These are phyloP conservation scores for Nowickia ferox DNA, from an alignment of 2,888 invertebrate species.

Conservation along the genomic window DNA sequence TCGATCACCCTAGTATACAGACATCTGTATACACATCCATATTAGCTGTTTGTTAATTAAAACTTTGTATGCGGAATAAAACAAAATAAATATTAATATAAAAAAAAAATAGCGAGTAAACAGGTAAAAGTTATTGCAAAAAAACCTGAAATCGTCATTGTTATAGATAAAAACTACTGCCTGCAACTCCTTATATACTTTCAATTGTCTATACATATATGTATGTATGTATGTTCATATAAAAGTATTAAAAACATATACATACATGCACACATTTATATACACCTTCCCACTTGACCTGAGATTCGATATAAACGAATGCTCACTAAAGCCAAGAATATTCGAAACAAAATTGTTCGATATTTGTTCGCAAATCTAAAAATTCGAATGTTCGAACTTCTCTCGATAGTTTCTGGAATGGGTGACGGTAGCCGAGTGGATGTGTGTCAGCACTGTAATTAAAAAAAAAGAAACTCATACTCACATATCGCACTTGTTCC, in stretches of 20 bases:
- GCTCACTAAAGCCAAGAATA: no score
- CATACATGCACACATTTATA: not conserved
- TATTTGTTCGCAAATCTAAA: no score
- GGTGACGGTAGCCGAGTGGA: no score
- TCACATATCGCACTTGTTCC: no score
- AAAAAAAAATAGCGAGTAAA: conserved; percentile 24
- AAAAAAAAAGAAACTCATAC: no score
- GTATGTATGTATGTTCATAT: not conserved
- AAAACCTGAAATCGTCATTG: conserved; percentile 64
- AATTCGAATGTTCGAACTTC: no score
- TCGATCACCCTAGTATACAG: no score
- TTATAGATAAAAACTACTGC: conserved; percentile 60
- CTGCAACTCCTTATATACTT: conserved; percentile 63
- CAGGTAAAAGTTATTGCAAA: conserved; percentile 66
- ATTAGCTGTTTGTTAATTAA: conserved; percentile 36
- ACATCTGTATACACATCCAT: not conserved
- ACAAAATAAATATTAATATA: conserved; percentile 26
- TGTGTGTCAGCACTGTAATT: no score
- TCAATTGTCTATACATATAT: conserved; percentile 7
- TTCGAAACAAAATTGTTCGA: no score
- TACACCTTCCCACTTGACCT: no score
- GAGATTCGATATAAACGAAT: no score
- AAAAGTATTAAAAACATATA: not conserved
- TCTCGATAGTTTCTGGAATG: no score
- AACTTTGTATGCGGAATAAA: conserved; percentile 50